These are phyloP conservation scores for Malurus cyaneus DNA, from an alignment of 2,113 vertebrate species.

Conservation along the genomic window DNA sequence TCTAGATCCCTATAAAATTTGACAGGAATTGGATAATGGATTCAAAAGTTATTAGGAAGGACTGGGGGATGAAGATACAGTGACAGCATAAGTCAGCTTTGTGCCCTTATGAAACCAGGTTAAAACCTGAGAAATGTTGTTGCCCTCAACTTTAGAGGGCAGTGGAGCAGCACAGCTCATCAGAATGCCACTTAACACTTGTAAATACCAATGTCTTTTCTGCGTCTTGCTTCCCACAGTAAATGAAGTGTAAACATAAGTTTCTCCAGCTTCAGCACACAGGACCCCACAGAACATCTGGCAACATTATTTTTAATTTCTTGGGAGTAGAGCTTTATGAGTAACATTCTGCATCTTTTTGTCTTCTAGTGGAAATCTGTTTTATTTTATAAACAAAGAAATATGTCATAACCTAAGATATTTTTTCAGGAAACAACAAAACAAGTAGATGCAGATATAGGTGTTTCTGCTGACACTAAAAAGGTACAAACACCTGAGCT, in stretches of 20 bases:
- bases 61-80: neutral
- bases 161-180: neutral
- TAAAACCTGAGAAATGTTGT: neutral
- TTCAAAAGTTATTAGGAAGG: neutral
- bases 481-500: neutral
- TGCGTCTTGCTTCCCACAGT: neutral
- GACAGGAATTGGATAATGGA: neutral
- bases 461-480: neutral
- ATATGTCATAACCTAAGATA: neutral
- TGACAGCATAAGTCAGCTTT: neutral
- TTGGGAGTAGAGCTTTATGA: neutral
- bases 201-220: neutral
- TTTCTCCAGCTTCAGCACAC: neutral
- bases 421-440: conserved; percentile 4
- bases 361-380: conserved; percentile 11
- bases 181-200: neutral
- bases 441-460: neutral
- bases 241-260: neutral
- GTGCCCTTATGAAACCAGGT: neutral
- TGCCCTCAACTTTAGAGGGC: neutral
- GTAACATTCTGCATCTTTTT: neutral
- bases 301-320: conserved; percentile 38
- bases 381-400: conserved; percentile 34
- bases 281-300: neutral
- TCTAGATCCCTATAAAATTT: neutral